phyloP scores from a whole-genome alignment of 2,888 invertebrate genomes.

The Machimus atricapillus region DNA sequence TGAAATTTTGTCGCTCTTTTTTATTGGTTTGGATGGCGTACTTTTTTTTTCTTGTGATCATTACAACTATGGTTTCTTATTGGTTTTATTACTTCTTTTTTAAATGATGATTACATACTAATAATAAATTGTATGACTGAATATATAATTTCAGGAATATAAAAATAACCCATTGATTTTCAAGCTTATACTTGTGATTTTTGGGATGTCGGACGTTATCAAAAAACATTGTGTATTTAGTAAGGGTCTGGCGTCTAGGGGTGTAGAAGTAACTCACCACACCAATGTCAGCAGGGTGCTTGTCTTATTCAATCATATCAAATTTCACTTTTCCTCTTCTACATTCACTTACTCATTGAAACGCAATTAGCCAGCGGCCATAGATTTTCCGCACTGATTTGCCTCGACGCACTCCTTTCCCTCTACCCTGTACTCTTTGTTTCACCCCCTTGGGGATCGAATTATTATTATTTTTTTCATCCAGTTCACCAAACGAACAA shows the following conservation, averaged over 20 bases:
- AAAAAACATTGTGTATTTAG: background rate
- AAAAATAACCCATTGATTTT: background rate
- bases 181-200: background rate
- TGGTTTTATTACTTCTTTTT: background rate
- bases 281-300: background rate
- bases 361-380: conserved; percentile 49
- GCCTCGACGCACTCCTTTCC: background rate
- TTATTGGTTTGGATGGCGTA: background rate
- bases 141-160: background rate
- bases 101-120: background rate
- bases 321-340: conserved; percentile 29
- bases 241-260: background rate
- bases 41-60: background rate
- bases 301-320: conserved; percentile 13
- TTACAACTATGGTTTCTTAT: background rate
- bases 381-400: conserved; percentile 49
- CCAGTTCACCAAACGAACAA: conserved; percentile 10
- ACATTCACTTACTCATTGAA: conserved; percentile 46
- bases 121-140: background rate
- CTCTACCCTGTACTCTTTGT: background rate
- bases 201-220: background rate
- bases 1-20: background rate
- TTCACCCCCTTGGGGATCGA: conserved; percentile 10
- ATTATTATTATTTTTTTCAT: conserved; percentile 35
- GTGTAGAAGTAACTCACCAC: background rate